Base-by-base conservation (phyloP, 2,888 invertebrate genomes). In the Pterostichus niger region DNA sequence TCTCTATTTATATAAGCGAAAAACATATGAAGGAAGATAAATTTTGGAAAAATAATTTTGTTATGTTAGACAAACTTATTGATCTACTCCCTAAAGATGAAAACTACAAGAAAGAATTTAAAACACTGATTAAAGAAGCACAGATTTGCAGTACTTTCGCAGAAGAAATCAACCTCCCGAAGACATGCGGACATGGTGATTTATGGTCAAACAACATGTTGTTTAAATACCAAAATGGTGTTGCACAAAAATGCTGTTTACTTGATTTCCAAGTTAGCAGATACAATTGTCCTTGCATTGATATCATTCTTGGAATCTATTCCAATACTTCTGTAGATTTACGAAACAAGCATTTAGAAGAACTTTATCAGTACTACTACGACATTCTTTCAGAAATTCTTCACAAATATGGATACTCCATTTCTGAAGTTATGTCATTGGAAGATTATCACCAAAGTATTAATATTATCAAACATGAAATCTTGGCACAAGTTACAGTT, bases 181-280 rank as follows among this genome's bases (percentile, higher is more conserved):
- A 73, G 59, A 75, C 82, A 9, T 75, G 73, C 33, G 82, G 73
- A 6, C 82, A 82, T 46, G 82, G 82, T 9, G 82, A 82, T 75
- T 54, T 82, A 44, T 82, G 82, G 82, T 73, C 82, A 7, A 82
- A 82, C 52, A 82, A 82, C 24, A 82, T 82, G 59, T 59, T 82
- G 73, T 82, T 82, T 31, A 71, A 73, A 17, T 44, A 56, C 44
- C 9, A 35, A 1, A 15, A 33, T 10, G 85, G 82, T 13, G 64
- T 84, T 49, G 86, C 86, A 0, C 64, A 78, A 6, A 83, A 86
- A 4, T 85, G 85, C 4, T 86, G 87, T 83, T 82, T 88, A 11
- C 84, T 89, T 13, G 89, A 89, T 84, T 89, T 86, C 82, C 89
- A 89, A 85, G 84, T 86, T 0, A 40, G 88, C 4, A 86, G 85